These are phyloP conservation scores for Teleopsis dalmanni DNA, from an alignment of 1,140 invertebrate genomes.

Conservation along the genomic window DNA sequence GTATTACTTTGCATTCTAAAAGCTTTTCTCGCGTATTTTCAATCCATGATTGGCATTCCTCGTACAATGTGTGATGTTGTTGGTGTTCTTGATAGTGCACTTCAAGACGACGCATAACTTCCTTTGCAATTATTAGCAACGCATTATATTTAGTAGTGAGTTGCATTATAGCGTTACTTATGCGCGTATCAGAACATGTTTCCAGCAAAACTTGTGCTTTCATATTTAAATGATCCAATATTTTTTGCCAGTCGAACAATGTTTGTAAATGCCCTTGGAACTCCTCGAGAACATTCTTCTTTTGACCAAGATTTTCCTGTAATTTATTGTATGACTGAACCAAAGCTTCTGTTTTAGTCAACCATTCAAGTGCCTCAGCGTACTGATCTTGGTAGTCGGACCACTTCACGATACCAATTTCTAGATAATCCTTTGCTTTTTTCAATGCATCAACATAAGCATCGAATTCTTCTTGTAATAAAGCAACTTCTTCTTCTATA, in stretches of 20 bases:
- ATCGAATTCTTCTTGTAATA: conserved; percentile 81
- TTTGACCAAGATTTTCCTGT: conserved; percentile 80
- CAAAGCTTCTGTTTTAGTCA: conserved; percentile 75
- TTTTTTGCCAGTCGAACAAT: conserved; percentile 88
- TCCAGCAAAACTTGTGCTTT: conserved; percentile 82
- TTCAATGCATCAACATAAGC: conserved; percentile 69
- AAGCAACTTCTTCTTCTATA: conserved; percentile 83
- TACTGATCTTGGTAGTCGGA: conserved; percentile 92
- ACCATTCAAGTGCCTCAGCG: conserved; percentile 79
- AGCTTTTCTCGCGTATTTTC: conserved; percentile 78
- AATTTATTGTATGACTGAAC: conserved; percentile 87
- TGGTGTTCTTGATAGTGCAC: conserved; percentile 88
- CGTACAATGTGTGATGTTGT: conserved; percentile 78
- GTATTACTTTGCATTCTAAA: conserved; percentile 66
- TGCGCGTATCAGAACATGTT: conserved; percentile 85
- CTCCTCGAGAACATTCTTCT: conserved; percentile 80
- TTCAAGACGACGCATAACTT: conserved; percentile 83
- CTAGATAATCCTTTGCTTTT: conserved; percentile 73
- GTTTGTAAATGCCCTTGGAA: conserved; percentile 86
- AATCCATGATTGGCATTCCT: conserved; percentile 87
- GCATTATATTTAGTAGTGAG: conserved; percentile 91
- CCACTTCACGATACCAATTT: conserved; percentile 89
- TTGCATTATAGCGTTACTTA: conserved; percentile 90
- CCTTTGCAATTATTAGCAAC: conserved; percentile 83
- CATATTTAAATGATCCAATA: conserved; percentile 85